Base-by-base conservation (phyloP, 2,888 invertebrate genomes). In the Netelia inedita region DNA sequence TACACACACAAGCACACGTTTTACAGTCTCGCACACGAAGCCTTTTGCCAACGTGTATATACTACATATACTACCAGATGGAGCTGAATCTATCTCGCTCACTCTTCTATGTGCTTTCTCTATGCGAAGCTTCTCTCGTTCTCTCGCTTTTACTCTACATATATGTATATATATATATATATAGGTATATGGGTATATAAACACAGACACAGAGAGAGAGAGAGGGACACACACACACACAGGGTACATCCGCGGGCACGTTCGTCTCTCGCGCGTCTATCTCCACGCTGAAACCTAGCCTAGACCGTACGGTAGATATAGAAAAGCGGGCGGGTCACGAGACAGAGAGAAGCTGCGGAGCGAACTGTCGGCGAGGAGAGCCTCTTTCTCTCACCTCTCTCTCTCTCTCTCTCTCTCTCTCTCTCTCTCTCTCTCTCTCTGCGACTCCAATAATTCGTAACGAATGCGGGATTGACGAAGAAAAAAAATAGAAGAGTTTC, bases 61-160 rank as follows among this genome's bases (percentile, higher is more conserved):
- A 91, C 89, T 87, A 90, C 35, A 35, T 35, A 35, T 6, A 35
- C 91, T 88, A 90, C 90, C 91, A 91, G 91, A 92, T 91, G 90
- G 89, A 91, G 89, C 89, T 89, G 88, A 88, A 83, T 85, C 88
- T 72, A 85, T 80, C 84, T 82, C 86, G 16, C 83, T 82, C 76
- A 19, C 82, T 65, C 75, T 61, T 71, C 75, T 75, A 72, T 71
- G 79, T 66, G 75, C 63, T 63, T 63, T 80, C 81, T 84, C 80
- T 76, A 68, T 53, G 79, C 71, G 71, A 72, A 75, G 75, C 80
- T 76, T 55, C 79, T 79, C 69, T 75, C 78, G 46, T 79, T 79
- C 50, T 55, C 74, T 69, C 28, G 68, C 46, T 1, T 68, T 53
- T 57, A 14, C 55, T 28, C 35, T 23, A 46, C 11, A 3, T 41